phyloP scores from a whole-genome alignment of 2,797 vertebrate species.

The Monodelphis domestica region DNA sequence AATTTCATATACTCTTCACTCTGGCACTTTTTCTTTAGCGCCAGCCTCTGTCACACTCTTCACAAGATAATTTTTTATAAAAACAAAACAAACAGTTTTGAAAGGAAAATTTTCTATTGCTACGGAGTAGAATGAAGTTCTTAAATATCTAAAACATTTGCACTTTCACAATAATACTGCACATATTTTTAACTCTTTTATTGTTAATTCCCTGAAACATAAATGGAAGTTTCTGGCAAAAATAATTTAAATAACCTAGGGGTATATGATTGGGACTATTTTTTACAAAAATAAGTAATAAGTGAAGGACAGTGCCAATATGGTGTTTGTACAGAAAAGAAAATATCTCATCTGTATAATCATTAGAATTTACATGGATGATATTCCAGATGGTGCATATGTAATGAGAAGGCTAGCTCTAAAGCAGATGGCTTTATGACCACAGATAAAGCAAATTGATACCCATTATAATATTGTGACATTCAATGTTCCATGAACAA shows the following conservation, averaged over 20 bases:
- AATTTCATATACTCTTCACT: no score
- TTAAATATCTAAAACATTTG: background rate
- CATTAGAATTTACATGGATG: slow-evolving; percentile 78
- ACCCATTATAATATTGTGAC: slow-evolving; percentile 77
- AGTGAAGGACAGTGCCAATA: slow-evolving; percentile 78
- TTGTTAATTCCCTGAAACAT: background rate
- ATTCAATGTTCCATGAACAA: slow-evolving; percentile 77
- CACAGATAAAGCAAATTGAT: slow-evolving; percentile 77
- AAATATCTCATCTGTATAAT: slow-evolving; percentile 78
- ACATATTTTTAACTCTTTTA: slow-evolving; percentile 13
- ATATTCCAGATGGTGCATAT: slow-evolving; percentile 71
- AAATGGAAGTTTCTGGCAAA: background rate
- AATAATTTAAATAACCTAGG: background rate
- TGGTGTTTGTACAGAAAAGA: slow-evolving; percentile 78
- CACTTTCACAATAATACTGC: background rate
- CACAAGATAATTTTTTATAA: background rate
- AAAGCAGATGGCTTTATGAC: slow-evolving; percentile 77
- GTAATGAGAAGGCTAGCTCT: slow-evolving; percentile 71
- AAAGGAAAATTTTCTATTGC: background rate
- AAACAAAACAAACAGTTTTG: background rate
- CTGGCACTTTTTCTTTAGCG: no score
- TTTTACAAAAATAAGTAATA: slow-evolving; percentile 71
- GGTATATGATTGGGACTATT: slow-evolving; percentile 50
- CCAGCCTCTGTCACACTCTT: no score
- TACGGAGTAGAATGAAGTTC: background rate